phyloP scores from a whole-genome alignment of 2,113 vertebrate genomes.

The Pelusios castaneus region DNA sequence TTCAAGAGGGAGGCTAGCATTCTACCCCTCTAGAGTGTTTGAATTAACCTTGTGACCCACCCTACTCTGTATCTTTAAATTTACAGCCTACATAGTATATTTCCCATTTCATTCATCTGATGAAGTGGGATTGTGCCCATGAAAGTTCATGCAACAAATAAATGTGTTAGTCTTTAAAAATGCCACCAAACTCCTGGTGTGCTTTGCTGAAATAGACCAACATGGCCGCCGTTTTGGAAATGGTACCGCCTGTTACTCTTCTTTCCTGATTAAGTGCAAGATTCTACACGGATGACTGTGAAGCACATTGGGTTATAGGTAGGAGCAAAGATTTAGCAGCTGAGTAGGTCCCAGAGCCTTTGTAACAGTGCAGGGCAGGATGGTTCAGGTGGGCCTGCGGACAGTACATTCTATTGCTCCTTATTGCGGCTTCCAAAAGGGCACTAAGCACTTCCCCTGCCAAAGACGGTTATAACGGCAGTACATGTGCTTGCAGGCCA shows the following conservation, averaged over 20 bases:
- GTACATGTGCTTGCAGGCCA: not conserved
- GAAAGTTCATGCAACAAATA: too few relatives aligned
- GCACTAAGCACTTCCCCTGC: not conserved
- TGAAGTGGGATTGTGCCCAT: too few relatives aligned
- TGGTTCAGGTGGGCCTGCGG: not conserved
- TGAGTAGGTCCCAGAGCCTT: not conserved
- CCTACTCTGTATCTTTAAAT: too few relatives aligned
- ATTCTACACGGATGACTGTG: not conserved
- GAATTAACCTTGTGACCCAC: too few relatives aligned
- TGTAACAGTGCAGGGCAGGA: not conserved
- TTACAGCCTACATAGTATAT: too few relatives aligned
- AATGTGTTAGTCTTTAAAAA: too few relatives aligned
- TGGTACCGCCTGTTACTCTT: not conserved
- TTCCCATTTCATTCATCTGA: too few relatives aligned
- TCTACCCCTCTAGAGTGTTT: too few relatives aligned
- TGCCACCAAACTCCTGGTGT: too few relatives aligned
- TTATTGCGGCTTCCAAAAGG: not conserved
- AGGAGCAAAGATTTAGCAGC: not conserved
- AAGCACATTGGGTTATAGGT: not conserved
- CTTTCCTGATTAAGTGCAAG: not conserved
- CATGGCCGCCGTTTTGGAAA: not conserved
- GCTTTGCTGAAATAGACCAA: too few relatives aligned
- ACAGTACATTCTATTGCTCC: not conserved
- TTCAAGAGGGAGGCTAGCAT: too few relatives aligned
- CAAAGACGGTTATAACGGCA: not conserved